These are phyloP conservation scores for Coelopa frigida DNA, from an alignment of 1,140 invertebrate genomes.

Conservation along the genomic window DNA sequence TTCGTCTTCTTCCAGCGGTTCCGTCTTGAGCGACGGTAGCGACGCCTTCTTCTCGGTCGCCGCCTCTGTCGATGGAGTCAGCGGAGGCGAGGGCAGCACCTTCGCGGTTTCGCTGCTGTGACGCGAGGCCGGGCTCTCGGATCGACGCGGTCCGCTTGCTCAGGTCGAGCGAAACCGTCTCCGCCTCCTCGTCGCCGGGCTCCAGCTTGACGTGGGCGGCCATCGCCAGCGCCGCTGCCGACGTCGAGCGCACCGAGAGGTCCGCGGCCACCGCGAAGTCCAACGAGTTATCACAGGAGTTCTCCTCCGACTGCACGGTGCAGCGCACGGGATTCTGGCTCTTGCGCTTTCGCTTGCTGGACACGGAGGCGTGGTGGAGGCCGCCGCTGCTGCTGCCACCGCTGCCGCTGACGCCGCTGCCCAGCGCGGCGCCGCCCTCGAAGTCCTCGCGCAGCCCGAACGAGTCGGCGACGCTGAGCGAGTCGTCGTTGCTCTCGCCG, in stretches of 20 bases:
- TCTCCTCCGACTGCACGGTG: constrained; percentile 49
- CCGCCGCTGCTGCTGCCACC: background rate
- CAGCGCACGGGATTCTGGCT: constrained; percentile 85
- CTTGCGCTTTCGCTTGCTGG: constrained; percentile 74
- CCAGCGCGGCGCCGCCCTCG: constrained; percentile 31
- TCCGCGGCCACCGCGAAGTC: constrained; percentile 49
- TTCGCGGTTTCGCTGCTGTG: constrained; percentile 33
- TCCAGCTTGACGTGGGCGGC: constrained; percentile 13
- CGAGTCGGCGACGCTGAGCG: constrained; percentile 51
- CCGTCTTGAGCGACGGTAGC: constrained; percentile 1
- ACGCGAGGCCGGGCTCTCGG: constrained; percentile 12
- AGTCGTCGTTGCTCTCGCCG: constrained; percentile 68
- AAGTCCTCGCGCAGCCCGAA: constrained; percentile 51
- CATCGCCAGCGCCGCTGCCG: constrained; percentile 1
- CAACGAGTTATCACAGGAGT: constrained; percentile 43
- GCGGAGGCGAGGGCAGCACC: constrained; percentile 39
- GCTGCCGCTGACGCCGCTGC: background rate
- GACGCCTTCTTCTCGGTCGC: constrained; percentile 4
- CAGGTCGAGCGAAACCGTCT: constrained; percentile 40
- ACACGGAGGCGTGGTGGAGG: constrained; percentile 21
- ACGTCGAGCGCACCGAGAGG: constrained; percentile 36
- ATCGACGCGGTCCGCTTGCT: constrained; percentile 31
- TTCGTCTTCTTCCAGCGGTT: constrained; percentile 9
- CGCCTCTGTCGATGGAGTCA: constrained; percentile 28
- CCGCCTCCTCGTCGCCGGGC: constrained; percentile 15